Base-by-base conservation (phyloP, 1,140 invertebrate species). In the Drosophila nigromelanica region DNA sequence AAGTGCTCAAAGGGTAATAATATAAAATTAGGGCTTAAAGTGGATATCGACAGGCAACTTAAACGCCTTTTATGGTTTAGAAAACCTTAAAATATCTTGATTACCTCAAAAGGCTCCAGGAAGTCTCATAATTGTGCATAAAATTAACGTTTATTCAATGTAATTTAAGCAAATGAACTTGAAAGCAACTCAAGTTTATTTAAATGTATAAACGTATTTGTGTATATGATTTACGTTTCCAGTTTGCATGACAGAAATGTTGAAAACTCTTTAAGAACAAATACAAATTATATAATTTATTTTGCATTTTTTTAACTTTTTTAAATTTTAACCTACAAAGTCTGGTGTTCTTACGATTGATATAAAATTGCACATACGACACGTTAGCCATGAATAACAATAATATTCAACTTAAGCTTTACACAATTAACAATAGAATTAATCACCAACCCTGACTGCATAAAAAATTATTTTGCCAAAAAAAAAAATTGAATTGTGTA, bases 1-100 rank as follows among this genome's bases (percentile, higher is more conserved):
- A 30, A 59, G 47, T 64, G 48, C 39, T 67, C 50, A 72, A 60
- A 79, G 63, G 63, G 70, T 76, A 76, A 55, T 39, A 24, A 30
- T 52, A 74, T 73, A 59, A 59, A 67, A 50, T 56, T 75, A 75
- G 60, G 35, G 24, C 55, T 50, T 42, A 33, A 47, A 35, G 15
- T 43, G 68, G 43, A 12, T 66, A 55, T 33, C 40, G 14, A 3
- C 45, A 27, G 47, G 47, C 47, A 4, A 1, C 10, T 45, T 1
- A 3, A 45, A 45, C 43, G 18, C 8, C 14, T 40, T 15, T 45
- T 15, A 45, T 45, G 18, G 18, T 11, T 45, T 18, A 12, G 15
- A 21, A 45, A 18, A 14, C 43, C 35, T 12, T 35, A 8, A 18
- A 35, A 5, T 37, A 33, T 5, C 1, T 52, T 37, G 14, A 52